Evolutionary conservation across 2,888 invertebrate species (phyloP).

Genomic region (Zygothrica quintamaculata): DNA sequence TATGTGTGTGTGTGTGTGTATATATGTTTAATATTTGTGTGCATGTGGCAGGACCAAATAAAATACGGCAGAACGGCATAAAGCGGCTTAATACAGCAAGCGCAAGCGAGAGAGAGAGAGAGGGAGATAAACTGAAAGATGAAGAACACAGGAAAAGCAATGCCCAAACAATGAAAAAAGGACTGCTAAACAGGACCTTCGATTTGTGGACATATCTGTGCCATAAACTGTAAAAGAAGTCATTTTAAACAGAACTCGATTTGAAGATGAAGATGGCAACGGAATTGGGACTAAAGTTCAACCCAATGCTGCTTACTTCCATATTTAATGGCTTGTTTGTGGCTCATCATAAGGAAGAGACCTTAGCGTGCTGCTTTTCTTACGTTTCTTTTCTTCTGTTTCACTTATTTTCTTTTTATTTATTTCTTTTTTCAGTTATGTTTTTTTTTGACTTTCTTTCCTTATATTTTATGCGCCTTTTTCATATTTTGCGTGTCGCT

Average conservation of each 20-base stretch:
- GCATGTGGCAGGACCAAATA: slow-evolving; percentile 40
- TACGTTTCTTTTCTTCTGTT: slow-evolving; percentile 13
- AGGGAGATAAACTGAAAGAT: no score
- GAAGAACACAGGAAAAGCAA: slow-evolving; percentile 50
- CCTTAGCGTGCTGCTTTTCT: slow-evolving; percentile 4
- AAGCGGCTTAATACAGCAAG: slow-evolving; percentile 62
- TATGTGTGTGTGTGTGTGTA: slow-evolving; percentile 8
- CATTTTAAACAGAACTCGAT: neutral
- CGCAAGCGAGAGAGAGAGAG: slow-evolving; percentile 33
- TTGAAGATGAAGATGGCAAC: neutral
- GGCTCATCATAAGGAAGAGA: slow-evolving; percentile 38
- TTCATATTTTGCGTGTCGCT: slow-evolving; percentile 55
- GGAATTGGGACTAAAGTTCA: neutral
- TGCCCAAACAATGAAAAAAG: slow-evolving; percentile 43
- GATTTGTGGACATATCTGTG: slow-evolving; percentile 8
- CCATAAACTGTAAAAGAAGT: neutral
- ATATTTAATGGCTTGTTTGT: slow-evolving; percentile 62
- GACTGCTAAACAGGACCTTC: slow-evolving; percentile 36
- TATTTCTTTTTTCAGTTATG: neutral
- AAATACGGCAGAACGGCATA: slow-evolving; percentile 24
- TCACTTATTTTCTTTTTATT: neutral
- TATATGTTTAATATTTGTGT: slow-evolving; percentile 45
- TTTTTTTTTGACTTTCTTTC: neutral
- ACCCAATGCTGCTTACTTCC: slow-evolving; percentile 42
- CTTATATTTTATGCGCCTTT: slow-evolving; percentile 27